Evolutionary conservation across 2,113 vertebrate genomes (phyloP).

Genomic region (Cardinalis cardinalis): DNA sequence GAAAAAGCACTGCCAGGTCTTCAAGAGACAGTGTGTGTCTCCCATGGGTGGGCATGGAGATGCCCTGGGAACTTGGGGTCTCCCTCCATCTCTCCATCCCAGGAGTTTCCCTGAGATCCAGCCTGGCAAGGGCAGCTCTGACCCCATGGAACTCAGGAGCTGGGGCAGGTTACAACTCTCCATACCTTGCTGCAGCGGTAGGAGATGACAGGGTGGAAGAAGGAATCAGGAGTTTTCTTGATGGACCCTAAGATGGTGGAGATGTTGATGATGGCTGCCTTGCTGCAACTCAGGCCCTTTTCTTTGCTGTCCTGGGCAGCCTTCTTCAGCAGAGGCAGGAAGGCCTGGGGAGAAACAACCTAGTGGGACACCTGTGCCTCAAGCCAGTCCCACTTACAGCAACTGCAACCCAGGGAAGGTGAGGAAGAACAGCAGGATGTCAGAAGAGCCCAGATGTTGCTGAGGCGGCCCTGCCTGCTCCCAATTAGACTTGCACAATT

Average conservation of each 20-base stretch:
- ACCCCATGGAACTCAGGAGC: not conserved
- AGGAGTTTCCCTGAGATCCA: not conserved
- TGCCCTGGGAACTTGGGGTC: not conserved
- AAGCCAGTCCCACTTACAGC: fast-evolving
- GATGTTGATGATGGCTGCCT: slow-evolving; percentile 63
- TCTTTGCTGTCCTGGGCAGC: slow-evolving; percentile 18
- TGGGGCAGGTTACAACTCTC: fast-evolving
- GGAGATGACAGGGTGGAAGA: slow-evolving; percentile 11
- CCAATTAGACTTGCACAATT: not conserved
- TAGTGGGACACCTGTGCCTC: not conserved
- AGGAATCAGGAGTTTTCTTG: not conserved
- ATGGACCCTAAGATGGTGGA: slow-evolving; percentile 45
- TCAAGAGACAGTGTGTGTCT: not conserved
- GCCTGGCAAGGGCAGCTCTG: not conserved
- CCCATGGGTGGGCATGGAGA: not conserved
- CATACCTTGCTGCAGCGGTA: slow-evolving; percentile 69
- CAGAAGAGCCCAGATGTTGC: not conserved
- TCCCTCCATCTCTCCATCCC: fast-evolving
- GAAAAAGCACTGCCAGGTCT: not conserved
- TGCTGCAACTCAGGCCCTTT: slow-evolving; percentile 47
- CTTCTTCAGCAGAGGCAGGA: slow-evolving; percentile 59
- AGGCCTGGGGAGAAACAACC: slow-evolving; percentile 17
- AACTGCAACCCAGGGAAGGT: not conserved
- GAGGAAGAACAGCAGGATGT: not conserved
- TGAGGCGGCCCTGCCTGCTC: not conserved